phyloP scores from a whole-genome alignment of 2,113 vertebrate species.

The Taurulus bubalis region DNA sequence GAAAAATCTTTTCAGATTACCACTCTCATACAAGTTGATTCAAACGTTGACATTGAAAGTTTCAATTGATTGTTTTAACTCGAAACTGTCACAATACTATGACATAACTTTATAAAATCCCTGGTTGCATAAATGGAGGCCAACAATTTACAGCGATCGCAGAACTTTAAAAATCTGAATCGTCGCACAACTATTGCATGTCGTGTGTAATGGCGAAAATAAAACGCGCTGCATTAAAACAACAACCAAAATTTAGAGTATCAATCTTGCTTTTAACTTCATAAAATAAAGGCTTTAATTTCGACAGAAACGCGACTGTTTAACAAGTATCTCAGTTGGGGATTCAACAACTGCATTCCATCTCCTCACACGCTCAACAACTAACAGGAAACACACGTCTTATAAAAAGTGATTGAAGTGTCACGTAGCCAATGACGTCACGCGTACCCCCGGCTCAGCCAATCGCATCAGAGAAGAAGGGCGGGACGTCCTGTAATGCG shows the following conservation, averaged over 20 bases:
- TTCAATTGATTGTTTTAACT: background rate
- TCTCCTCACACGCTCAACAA: conserved; percentile 56
- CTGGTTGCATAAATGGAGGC: conserved; percentile 19
- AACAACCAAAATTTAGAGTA: background rate
- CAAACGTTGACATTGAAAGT: background rate
- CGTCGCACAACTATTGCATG: background rate
- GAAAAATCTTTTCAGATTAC: background rate
- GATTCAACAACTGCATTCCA: conserved; percentile 68
- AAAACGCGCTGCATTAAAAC: background rate
- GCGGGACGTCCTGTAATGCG: conserved; percentile 89
- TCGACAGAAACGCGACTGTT: background rate
- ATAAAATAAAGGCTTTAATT: background rate
- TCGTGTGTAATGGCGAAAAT: background rate
- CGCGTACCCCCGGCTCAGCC: conserved; percentile 50
- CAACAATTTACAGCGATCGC: background rate
- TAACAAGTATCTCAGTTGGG: background rate
- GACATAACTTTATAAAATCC: background rate
- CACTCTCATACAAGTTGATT: background rate
- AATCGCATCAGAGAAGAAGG: conserved; percentile 85
- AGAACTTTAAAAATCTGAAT: background rate
- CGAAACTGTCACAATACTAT: background rate
- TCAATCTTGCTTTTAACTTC: background rate
- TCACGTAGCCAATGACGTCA: conserved; percentile 62
- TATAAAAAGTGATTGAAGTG: conserved; percentile 72
- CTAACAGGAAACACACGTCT: conserved; percentile 89